Evolutionary conservation across 1,140 invertebrate species (phyloP).

Genomic region (Onthophagus taurus): DNA sequence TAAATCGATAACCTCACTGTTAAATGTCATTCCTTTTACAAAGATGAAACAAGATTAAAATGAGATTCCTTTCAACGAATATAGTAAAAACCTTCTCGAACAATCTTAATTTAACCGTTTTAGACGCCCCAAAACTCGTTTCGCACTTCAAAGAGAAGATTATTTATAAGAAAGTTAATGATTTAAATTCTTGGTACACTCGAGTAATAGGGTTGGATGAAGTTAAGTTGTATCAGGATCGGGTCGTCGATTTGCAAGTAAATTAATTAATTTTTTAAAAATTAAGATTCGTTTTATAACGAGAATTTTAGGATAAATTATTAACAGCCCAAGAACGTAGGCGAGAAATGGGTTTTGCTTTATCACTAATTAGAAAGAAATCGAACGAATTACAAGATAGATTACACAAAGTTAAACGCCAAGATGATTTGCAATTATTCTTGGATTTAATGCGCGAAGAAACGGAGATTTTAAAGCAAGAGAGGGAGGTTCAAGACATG

Average conservation of each 20-base stretch:
- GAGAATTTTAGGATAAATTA: conserved; percentile 25
- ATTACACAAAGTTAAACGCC: conserved; percentile 32
- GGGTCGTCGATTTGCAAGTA: conserved; percentile 38
- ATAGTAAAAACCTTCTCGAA: not conserved
- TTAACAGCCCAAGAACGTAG: conserved; percentile 30
- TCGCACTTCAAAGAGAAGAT: conserved; percentile 17
- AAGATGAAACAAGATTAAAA: too few relatives aligned
- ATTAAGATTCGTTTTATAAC: not conserved
- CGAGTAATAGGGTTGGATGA: conserved; percentile 40
- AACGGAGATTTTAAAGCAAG: conserved; percentile 31
- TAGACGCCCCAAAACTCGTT: conserved; percentile 8
- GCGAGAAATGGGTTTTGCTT: conserved; percentile 24
- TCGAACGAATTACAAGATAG: conserved; percentile 33
- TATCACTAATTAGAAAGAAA: conserved; percentile 27
- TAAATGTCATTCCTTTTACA: too few relatives aligned
- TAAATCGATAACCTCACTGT: too few relatives aligned
- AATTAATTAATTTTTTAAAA: conserved; percentile 5
- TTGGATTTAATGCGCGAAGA: conserved; percentile 33
- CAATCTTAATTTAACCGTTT: conserved; percentile 2
- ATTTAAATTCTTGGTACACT: conserved; percentile 40
- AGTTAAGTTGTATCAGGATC: conserved; percentile 39
- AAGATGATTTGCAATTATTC: conserved; percentile 30
- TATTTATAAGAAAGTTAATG: conserved; percentile 30
- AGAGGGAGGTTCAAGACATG: conserved; percentile 22
- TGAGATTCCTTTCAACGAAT: conserved; percentile 2